Percentiles rank a stretch among this genome's conserved stretches.
Conservation (phyloP, 2,888 invertebrate species). For the Pseudococcus viburni region DNA sequence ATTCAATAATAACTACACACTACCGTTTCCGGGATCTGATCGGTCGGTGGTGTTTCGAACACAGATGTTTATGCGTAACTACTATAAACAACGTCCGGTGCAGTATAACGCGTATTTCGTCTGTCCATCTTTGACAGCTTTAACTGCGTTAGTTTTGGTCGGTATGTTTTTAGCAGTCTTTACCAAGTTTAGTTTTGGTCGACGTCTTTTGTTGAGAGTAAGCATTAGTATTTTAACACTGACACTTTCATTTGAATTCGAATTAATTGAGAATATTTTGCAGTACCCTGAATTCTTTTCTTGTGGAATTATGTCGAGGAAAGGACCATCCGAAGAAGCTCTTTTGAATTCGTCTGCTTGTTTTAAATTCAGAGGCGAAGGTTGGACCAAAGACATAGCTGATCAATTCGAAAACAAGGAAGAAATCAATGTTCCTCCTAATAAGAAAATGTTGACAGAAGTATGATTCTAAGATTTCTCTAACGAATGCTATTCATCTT, state of each 20-base stretch:
- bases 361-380: constrained; percentile 82
- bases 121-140: constrained; percentile 84
- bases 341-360: constrained; percentile 78
- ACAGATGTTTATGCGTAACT: constrained; percentile 80
- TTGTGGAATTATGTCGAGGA: constrained; percentile 78
- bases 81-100: constrained; percentile 80
- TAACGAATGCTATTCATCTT: not conserved
- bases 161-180: constrained; percentile 78
- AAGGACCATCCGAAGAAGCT: constrained; percentile 77
- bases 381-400: constrained; percentile 80
- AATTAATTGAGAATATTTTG: constrained; percentile 42
- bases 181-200: constrained; percentile 77
- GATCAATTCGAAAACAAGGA: constrained; percentile 73
- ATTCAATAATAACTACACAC: constrained; percentile 74
- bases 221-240: constrained; percentile 67
- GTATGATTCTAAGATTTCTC: constrained; percentile 72
- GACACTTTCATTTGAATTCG: not conserved
- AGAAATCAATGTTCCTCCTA: constrained; percentile 76
- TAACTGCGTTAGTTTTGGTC: constrained; percentile 75
- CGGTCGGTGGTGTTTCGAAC: constrained; percentile 85
- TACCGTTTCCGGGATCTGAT: constrained; percentile 89
- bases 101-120: constrained; percentile 76
- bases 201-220: constrained; percentile 78
- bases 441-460: constrained; percentile 78
- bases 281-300: constrained; percentile 82